Evolutionary conservation across 2,797 vertebrate genomes (phyloP), one percentile per base, ranked within the genome.

Genomic region (Catamblyrhynchus diadema): DNA sequence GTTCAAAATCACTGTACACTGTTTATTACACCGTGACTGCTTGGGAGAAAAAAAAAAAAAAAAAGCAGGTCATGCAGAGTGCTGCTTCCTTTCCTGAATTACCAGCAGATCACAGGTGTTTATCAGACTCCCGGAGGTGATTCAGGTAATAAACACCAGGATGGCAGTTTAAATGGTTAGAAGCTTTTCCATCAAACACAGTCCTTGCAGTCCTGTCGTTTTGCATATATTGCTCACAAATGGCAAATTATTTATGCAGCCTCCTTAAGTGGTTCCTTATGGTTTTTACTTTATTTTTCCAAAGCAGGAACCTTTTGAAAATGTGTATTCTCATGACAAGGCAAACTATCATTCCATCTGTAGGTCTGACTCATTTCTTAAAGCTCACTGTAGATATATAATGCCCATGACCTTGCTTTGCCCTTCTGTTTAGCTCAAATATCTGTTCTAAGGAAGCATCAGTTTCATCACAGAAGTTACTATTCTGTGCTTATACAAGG

Each of bases 51-150:
- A 53, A 92, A 97, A 41, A 39, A 41, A 39, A 39, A 39, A 95
- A 93, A 94, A 95, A 93, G 87, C 90, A 86, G 96, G 87, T 92
- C 79, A 60, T 89, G 47, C 80, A 95, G 95, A 96, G 80, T 95
- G 95, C 88, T 81, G 95, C 88, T 96, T 97, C 88, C 91, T 94
- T 97, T 93, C 81, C 96, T 97, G 95, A 97, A 97, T 96, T 97
- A 95, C 96, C 96, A 93, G 86, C 91, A 96, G 97, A 97, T 97
- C 97, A 97, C 97, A 98, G 98, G 97, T 98, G 98, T 97, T 97
- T 92, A 96, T 96, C 96, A 97, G 93, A 67, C 80, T 96, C 96
- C 96, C 87, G 3, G 94, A 97, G 97, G 96, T 97, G 96, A 97
- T 95, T 96, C 96, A 95, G 93, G 96, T 96, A 97, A 97, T 97